Evolutionary conservation across 2,797 vertebrate genomes (phyloP), one percentile per base, ranked within the genome.

Genomic region (Artibeus lituratus): DNA sequence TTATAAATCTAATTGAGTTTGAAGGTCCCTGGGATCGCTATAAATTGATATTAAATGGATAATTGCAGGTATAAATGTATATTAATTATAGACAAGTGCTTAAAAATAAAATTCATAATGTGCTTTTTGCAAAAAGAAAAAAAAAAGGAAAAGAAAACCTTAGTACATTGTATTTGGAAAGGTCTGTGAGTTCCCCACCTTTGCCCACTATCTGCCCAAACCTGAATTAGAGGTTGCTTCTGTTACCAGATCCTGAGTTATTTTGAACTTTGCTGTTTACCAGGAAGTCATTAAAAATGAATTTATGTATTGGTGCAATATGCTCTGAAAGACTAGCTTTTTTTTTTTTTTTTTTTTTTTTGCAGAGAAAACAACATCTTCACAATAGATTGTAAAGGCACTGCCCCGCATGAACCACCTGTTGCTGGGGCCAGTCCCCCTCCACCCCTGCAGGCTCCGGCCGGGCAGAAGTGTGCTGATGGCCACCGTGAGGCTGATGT

Each of bases 101-200:
- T 67, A 47, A 72, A 42, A 49, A 81, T 53, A 69, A 92, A 82
- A 89, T 49, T 32, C 16, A 29, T 35, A 55, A 19, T 53, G 49
- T 29, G 12, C 42, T 84, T 91, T 93, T 42, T n/a, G 26, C n/a
- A 24, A 19, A 57, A 42, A 73, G 39, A 42, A 42, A 42, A 42
- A 42, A 42, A 42, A 73, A 7, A 42, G 7, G 7, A 42, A 42
- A 42, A 32, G 11, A 73, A 73, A 73, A 74, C 2, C 19, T 12
- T 73, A 70, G 83, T 29, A 29, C 6, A 42, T 59, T 29, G 57
- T 21, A 24, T 76, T 80, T 86, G 92, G 62, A 86, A 87, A 92
- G 55, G 21, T 62, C 37, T 96, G 32, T 19, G 59, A 22, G 9
- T 15, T 1, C 42, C 26, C 18, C 22, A 16, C 10, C 47, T 67